A percentile compares a stretch with the other conserved stretches of the same genome.
phyloP scores from a whole-genome alignment of 1,140 invertebrate species.

The Papilio xuthus region DNA sequence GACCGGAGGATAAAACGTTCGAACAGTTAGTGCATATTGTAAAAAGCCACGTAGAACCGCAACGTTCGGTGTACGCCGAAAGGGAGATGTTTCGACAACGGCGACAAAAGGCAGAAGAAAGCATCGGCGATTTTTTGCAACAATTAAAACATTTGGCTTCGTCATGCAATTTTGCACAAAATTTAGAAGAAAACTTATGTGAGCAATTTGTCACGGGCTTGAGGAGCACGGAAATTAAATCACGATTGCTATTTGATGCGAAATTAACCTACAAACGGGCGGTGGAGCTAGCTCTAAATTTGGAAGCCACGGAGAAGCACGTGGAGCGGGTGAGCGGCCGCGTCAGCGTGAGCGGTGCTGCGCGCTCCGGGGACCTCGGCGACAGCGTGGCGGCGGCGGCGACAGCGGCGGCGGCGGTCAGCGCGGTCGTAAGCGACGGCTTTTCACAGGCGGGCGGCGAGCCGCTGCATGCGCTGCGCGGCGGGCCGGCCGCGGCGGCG shows the following conservation, averaged over 20 bases:
- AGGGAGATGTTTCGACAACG: slow-evolving; percentile 42
- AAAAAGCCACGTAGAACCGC: slow-evolving; percentile 40
- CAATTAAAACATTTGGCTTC: slow-evolving; percentile 48
- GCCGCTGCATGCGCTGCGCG: no score
- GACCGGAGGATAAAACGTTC: slow-evolving; percentile 29
- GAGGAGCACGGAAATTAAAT: slow-evolving; percentile 46
- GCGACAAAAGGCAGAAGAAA: not conserved
- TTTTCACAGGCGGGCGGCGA: no score
- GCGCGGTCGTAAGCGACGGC: not conserved
- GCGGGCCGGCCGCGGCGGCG: slow-evolving; percentile 5
- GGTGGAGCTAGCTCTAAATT: slow-evolving; percentile 42
- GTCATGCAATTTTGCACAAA: slow-evolving; percentile 45
- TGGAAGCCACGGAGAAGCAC: slow-evolving; percentile 45
- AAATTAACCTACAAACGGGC: slow-evolving; percentile 41
- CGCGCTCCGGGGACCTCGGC: not conserved
- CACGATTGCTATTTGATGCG: slow-evolving; percentile 42
- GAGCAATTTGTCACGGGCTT: slow-evolving; percentile 48
- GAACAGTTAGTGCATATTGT: slow-evolving; percentile 39
- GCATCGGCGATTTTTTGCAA: slow-evolving; percentile 44
- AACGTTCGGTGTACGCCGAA: slow-evolving; percentile 41
- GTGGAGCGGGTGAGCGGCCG: slow-evolving; percentile 13
- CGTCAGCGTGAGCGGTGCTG: not conserved
- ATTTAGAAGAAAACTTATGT: slow-evolving; percentile 49
- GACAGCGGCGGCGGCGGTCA: not conserved
- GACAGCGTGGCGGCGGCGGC: not conserved